Base-by-base conservation (phyloP, 2,888 invertebrate species). In the Arrhopalites spinosus region DNA sequence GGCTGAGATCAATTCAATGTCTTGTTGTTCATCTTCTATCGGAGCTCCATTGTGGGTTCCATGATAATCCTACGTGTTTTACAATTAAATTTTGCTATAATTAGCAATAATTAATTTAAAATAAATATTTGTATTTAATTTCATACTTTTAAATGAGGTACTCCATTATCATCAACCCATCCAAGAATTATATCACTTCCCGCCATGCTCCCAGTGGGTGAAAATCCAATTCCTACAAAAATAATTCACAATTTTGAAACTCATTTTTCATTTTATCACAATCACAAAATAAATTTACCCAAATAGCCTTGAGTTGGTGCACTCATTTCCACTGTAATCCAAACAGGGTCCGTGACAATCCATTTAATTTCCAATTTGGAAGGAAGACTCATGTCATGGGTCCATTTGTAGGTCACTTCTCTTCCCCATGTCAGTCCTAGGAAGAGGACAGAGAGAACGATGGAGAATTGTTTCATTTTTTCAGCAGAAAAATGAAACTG, bases 21-120 rank as follows among this genome's bases (percentile, higher is more conserved):
- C 83, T 78, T 85, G 85, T 13, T 81, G 77, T 7, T 63, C 67
- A 78, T 85, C 85, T 71, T 80, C 74, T 15, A 75, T 47, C 30
- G 84, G 84, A 27, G 78, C 81, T 17, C 75, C 81, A 73, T 83
- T 82, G 25, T 76, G 79, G 13, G 61, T 75, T n/a, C 81, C 80
- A 78, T 81, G 81, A 20, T 83, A 82, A 78, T 85, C 85, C 85
- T 84, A 43, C 50, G 15, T 11, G 15, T 11, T 11, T 11, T 50
- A 11, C 50, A 20, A 7, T 36, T 11, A 3, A 36, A 36, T 36
- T 36, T 36, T 36, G 11, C 3, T 7, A 7, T 36, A 3, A 36
- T 11, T 36, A 11, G 36, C 36, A 7, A 36, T 11, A 7, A 36
- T 36, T 36, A 36, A 36, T 7, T 36, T 36, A 36, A 11, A 3